Percentiles rank a stretch among this genome's conserved stretches.
Evolutionary conservation across 2,888 invertebrate genomes (phyloP).

Genomic region (Petrolisthes cinctipes): DNA sequence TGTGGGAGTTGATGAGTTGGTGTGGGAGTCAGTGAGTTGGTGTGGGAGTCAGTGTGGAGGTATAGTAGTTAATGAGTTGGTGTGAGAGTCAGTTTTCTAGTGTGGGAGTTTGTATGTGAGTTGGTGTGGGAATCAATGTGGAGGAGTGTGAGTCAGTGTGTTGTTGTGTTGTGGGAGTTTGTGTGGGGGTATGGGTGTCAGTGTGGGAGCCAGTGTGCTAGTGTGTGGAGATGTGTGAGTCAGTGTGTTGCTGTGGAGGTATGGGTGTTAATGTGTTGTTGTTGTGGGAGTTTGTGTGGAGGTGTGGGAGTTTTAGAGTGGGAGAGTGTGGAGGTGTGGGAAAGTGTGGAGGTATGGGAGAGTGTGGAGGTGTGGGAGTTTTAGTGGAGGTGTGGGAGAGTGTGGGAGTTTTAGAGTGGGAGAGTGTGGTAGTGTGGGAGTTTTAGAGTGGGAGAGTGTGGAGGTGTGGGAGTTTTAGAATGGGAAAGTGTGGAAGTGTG

Average conservation of each 20-base stretch:
- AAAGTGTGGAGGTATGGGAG: neutral
- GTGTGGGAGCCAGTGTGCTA: neutral
- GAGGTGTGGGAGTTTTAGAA: neutral
- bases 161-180: neutral
- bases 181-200: neutral
- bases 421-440: neutral
- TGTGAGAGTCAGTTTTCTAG: neutral
- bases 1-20: too few relatives aligned
- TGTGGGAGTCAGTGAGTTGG: too few relatives aligned
- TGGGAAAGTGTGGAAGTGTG: neutral
- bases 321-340: neutral
- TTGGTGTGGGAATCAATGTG: neutral
- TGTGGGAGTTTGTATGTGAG: neutral
- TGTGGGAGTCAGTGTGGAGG: neutral
- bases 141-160: neutral
- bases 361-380: neutral
- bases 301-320: neutral
- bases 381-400: neutral
- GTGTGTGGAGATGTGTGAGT: neutral
- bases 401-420: neutral
- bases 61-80: neutral
- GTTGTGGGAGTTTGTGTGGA: neutral
- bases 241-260: neutral
- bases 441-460: neutral
- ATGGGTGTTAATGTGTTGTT: neutral